Conservation (phyloP, 2,888 invertebrate genomes). For the Zaprionus bogoriensis region DNA sequence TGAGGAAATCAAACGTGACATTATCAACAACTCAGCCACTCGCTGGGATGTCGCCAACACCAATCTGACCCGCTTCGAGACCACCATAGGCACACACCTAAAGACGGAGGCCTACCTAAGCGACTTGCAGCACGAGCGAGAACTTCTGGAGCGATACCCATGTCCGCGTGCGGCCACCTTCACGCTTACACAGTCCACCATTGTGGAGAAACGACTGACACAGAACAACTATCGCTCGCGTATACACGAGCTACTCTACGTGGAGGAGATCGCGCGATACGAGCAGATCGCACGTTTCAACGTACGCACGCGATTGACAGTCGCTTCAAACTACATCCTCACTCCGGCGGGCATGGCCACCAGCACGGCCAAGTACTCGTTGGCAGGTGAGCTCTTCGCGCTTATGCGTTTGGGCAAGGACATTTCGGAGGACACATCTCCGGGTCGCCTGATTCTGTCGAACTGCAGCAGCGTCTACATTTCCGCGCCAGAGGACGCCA, state of each 20-base stretch:
- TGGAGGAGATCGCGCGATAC: conserved; percentile 90
- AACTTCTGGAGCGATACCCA: conserved; percentile 86
- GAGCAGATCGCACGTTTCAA: conserved; percentile 89
- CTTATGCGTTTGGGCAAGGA: conserved; percentile 88
- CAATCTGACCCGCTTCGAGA: conserved; percentile 84
- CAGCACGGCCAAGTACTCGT: conserved; percentile 89
- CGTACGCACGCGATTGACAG: conserved; percentile 85
- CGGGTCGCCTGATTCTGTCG: conserved; percentile 90
- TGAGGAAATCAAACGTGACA: conserved; percentile 86
- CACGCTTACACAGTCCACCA: conserved; percentile 87
- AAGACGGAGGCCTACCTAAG: conserved; percentile 83
- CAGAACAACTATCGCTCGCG: conserved; percentile 88
- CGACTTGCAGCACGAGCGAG: conserved; percentile 84
- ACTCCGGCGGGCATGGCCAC: conserved; percentile 87
- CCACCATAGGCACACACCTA: conserved; percentile 84
- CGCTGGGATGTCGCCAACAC: conserved; percentile 86
- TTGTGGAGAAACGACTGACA: conserved; percentile 86
- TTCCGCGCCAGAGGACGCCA: conserved; percentile 80
- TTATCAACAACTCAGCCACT: conserved; percentile 86
- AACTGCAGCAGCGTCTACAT: conserved; percentile 89
- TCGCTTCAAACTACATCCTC: conserved; percentile 87
- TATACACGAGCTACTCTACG: conserved; percentile 89
- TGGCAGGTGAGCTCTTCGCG: conserved; percentile 90
- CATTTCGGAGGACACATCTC: conserved; percentile 91
- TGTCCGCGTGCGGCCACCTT: conserved; percentile 87